A percentile compares a stretch with the other conserved stretches of the same genome.
Evolutionary conservation across 2,113 vertebrate genomes (phyloP).

Genomic region (Empidonax traillii): DNA sequence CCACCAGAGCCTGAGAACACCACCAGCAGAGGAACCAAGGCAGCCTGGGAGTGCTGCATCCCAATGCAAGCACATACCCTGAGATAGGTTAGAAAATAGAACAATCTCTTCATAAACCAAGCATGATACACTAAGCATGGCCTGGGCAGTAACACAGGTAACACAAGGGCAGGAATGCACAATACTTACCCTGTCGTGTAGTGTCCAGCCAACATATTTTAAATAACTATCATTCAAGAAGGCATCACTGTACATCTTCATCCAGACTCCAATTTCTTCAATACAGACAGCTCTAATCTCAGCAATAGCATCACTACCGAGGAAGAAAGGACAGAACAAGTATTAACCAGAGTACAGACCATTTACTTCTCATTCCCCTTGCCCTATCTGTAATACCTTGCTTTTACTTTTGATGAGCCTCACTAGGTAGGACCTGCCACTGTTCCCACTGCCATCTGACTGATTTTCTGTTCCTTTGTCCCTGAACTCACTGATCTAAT

Average conservation of each 20-base stretch:
- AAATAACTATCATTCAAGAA: slow-evolving; percentile 99
- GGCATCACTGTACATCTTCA: slow-evolving; percentile 99
- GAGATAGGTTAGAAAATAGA: background rate
- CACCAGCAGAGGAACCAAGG: background rate
- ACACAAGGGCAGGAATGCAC: background rate
- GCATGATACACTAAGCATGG: background rate
- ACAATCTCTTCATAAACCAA: background rate
- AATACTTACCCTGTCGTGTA: slow-evolving; percentile 93
- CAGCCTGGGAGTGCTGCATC: background rate
- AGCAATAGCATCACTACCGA: slow-evolving; percentile 91
- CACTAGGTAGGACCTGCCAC: background rate
- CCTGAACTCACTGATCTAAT: background rate
- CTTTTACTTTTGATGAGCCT: background rate
- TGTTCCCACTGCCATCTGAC: background rate
- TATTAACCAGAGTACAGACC: background rate
- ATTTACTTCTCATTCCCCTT: background rate
- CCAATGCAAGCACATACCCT: background rate
- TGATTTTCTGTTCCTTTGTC: background rate
- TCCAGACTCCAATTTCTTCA: slow-evolving; percentile 99
- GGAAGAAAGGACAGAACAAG: background rate
- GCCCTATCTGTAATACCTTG: background rate
- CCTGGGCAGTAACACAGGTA: background rate
- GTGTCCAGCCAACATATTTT: slow-evolving; percentile 98
- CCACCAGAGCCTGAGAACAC: background rate
- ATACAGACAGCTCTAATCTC: slow-evolving; percentile 99